phyloP scores from a whole-genome alignment of 2,888 invertebrate genomes.

The Dasypolia templi region DNA sequence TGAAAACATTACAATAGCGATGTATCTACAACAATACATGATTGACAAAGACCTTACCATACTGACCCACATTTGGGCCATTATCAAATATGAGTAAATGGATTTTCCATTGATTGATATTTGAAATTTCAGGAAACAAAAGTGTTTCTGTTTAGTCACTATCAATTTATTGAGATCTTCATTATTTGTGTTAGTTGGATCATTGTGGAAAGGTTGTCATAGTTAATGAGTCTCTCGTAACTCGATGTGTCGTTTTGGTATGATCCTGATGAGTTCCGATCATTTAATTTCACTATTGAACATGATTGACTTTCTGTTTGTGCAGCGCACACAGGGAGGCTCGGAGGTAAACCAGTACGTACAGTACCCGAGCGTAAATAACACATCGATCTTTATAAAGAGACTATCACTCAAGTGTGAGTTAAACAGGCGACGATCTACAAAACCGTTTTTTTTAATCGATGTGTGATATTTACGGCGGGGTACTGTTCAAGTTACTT shows the following conservation, averaged over 20 bases:
- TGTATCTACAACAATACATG: slow-evolving; percentile 18
- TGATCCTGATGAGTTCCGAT: neutral
- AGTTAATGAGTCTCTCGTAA: neutral
- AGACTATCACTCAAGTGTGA: neutral
- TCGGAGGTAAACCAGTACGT: slow-evolving; percentile 65
- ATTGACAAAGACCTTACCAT: slow-evolving; percentile 39
- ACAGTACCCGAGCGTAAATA: neutral
- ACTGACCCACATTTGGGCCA: slow-evolving; percentile 52
- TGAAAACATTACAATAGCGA: slow-evolving; percentile 57
- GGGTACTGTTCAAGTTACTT: slow-evolving; percentile 3
- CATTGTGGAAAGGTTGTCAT: neutral
- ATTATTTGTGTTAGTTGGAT: neutral
- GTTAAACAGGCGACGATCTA: neutral
- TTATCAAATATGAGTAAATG: slow-evolving; percentile 29
- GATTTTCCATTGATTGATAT: slow-evolving; percentile 13
- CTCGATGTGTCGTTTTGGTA: neutral
- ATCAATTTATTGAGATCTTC: slow-evolving; percentile 2
- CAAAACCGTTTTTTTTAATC: neutral
- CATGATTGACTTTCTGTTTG: slow-evolving; percentile 53
- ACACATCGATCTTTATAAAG: neutral
- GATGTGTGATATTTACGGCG: neutral
- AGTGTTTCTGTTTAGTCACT: slow-evolving; percentile 1
- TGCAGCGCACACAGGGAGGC: slow-evolving; percentile 63
- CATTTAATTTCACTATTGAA: slow-evolving; percentile 28
- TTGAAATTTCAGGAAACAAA: slow-evolving; percentile 9